Evolutionary conservation across 2,113 vertebrate genomes (phyloP).

Genomic region (Lanius collurio): DNA sequence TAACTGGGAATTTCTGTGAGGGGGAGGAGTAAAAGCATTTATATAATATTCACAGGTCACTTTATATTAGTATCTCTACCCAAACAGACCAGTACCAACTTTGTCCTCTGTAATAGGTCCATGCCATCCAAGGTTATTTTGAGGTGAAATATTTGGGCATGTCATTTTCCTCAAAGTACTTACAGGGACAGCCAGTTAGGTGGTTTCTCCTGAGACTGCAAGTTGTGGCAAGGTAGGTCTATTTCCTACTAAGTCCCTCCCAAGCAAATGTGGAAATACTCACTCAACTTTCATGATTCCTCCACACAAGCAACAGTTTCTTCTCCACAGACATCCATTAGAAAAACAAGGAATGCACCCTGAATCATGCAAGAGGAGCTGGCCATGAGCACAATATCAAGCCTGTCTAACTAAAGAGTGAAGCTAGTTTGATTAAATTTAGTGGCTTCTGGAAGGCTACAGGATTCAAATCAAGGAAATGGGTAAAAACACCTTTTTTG

Average conservation of each 20-base stretch:
- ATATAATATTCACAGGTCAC: conserved; percentile 23
- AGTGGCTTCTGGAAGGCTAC: background rate
- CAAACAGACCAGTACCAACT: background rate
- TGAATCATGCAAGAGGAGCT: background rate
- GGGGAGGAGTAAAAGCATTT: background rate
- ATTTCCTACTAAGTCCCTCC: background rate
- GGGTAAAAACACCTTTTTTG: background rate
- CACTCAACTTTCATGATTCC: background rate
- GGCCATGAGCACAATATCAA: background rate
- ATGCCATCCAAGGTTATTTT: background rate
- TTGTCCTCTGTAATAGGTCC: background rate
- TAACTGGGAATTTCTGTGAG: background rate
- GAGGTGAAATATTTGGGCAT: background rate
- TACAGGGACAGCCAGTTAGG: background rate
- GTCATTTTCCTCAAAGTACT: background rate
- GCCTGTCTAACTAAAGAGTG: background rate
- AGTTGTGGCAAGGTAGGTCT: background rate
- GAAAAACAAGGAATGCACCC: background rate
- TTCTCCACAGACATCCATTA: background rate
- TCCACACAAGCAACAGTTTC: background rate
- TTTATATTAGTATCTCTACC: background rate
- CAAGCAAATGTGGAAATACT: background rate
- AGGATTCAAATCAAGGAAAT: background rate
- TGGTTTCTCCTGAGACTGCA: background rate
- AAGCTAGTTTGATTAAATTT: background rate